Conservation (phyloP, 2,113 vertebrate genomes). For the Epinephelus cyanopodus region DNA sequence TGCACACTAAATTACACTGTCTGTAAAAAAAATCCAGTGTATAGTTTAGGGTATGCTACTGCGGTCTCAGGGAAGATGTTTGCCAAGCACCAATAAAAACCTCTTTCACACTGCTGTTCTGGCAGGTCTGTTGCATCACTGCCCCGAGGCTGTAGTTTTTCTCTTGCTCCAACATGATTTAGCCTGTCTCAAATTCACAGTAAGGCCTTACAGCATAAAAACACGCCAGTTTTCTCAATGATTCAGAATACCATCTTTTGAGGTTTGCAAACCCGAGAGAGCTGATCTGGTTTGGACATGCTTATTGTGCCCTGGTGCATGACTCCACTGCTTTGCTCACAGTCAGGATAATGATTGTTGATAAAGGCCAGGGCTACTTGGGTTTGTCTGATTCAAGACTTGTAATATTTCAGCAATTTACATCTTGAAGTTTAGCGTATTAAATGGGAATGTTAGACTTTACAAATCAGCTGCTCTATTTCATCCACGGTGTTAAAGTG, state of each 20-base stretch:
- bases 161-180: conserved; percentile 56
- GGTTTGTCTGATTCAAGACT: neutral
- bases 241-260: conserved; percentile 16
- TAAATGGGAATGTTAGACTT: conserved; percentile 36
- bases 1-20: neutral
- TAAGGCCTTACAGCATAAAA: conserved; percentile 17
- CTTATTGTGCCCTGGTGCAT: conserved; percentile 32
- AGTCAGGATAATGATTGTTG: conserved; percentile 37
- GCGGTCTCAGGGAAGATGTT: conserved; percentile 4
- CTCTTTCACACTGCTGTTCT: conserved; percentile 15
- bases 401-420: neutral
- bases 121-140: conserved; percentile 44
- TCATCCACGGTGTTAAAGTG: conserved; percentile 23
- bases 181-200: conserved; percentile 1
- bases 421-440: conserved; percentile 1
- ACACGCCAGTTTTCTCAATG: neutral
- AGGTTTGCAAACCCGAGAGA: conserved; percentile 8
- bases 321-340: conserved; percentile 34
- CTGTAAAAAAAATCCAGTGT: conserved; percentile 3
- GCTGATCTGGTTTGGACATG: conserved; percentile 37
- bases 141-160: conserved; percentile 28
- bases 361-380: neutral
- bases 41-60: conserved; percentile 34
- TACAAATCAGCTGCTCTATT: conserved; percentile 44
- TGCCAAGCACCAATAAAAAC: conserved; percentile 44